These are phyloP conservation scores for Parauchenoglanis ngamensis DNA, from an alignment of 2,797 vertebrate genomes.

Conservation along the genomic window DNA sequence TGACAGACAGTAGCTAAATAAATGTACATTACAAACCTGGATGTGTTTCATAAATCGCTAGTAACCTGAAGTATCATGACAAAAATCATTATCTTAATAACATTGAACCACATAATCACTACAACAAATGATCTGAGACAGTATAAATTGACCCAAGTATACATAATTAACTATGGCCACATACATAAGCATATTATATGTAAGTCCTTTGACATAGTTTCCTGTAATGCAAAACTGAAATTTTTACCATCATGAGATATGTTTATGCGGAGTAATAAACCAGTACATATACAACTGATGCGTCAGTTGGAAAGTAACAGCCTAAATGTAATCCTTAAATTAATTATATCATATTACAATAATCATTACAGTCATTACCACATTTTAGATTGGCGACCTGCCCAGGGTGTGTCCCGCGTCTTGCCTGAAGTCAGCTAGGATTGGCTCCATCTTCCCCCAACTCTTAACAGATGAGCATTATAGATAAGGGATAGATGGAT, in stretches of 20 bases:
- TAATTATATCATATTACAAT: background rate
- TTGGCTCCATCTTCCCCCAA: no score
- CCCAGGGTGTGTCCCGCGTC: no score
- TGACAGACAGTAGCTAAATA: background rate
- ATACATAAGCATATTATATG: background rate
- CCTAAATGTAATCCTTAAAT: background rate
- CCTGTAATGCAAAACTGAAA: background rate
- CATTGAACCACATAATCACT: background rate
- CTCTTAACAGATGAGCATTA: no score
- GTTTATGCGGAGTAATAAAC: background rate
- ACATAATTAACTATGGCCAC: background rate
- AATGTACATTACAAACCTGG: background rate
- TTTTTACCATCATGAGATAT: background rate
- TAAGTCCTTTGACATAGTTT: background rate
- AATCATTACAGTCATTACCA: background rate
- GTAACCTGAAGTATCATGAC: background rate
- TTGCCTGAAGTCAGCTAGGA: no score
- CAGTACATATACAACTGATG: background rate
- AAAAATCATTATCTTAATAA: background rate
- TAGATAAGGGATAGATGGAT: no score
- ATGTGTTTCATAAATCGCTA: background rate
- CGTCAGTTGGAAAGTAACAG: background rate
- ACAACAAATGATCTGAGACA: background rate
- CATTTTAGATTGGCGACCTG: no score
- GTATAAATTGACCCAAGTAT: background rate